Evolutionary conservation across 2,113 vertebrate species (phyloP).

Genomic region (Procapra przewalskii): DNA sequence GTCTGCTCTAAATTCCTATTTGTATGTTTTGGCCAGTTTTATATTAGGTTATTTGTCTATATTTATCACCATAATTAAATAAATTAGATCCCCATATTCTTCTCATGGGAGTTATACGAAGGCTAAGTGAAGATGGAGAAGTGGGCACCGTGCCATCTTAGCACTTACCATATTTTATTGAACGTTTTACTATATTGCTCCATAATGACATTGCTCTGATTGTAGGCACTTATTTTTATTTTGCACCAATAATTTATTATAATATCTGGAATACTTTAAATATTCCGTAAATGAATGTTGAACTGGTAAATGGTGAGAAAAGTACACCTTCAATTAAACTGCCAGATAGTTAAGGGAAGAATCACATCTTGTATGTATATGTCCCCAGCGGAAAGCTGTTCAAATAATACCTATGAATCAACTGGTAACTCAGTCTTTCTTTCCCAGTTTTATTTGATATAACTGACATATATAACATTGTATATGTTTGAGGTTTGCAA

Average conservation of each 20-base stretch:
- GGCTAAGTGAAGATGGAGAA: not conserved
- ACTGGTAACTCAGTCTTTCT: not conserved
- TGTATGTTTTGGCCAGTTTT: not conserved
- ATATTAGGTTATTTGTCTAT: not conserved
- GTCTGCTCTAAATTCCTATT: not conserved
- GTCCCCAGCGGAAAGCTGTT: not conserved
- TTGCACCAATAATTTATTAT: slow-evolving; percentile 15
- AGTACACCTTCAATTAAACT: not conserved
- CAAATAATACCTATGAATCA: not conserved
- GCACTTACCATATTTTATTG: not conserved
- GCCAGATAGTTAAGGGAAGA: not conserved
- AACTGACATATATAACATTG: not conserved
- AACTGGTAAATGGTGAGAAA: not conserved
- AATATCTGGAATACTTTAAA: not conserved
- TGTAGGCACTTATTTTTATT: not conserved
- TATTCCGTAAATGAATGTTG: not conserved
- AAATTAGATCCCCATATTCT: not conserved
- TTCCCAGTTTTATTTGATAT: not conserved
- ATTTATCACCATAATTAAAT: slow-evolving; percentile 37
- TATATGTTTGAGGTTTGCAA: not conserved
- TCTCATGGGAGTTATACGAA: not conserved
- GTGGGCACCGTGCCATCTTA: not conserved
- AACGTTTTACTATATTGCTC: not conserved
- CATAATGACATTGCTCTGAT: not conserved
- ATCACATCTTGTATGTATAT: not conserved